Percentiles rank a stretch among this genome's conserved stretches.
Conservation (phyloP, 1,140 invertebrate species). For the Drosophila mayri region DNA sequence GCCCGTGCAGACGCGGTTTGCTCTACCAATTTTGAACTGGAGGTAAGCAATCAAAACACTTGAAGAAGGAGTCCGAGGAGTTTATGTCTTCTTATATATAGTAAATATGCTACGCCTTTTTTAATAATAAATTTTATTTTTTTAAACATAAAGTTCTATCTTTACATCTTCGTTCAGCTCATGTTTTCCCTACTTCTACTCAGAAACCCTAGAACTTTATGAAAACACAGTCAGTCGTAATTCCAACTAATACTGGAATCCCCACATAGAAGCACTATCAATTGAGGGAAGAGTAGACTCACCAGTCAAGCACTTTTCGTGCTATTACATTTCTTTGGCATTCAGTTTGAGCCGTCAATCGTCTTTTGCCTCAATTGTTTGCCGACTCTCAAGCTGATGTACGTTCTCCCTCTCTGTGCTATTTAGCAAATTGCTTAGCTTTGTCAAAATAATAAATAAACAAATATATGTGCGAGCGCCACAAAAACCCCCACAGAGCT, state of each 20-base stretch:
- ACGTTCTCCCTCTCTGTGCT: slow-evolving; percentile 47
- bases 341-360: slow-evolving; percentile 41
- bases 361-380: slow-evolving; percentile 60
- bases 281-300: slow-evolving; percentile 6
- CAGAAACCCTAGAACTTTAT: slow-evolving; percentile 14
- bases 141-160: neutral
- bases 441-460: slow-evolving; percentile 83
- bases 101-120: neutral
- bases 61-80: neutral
- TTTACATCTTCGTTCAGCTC: no score
- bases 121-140: no score
- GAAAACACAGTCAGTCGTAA: slow-evolving; percentile 27
- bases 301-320: slow-evolving; percentile 17
- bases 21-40: slow-evolving; percentile 13
- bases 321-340: slow-evolving; percentile 19
- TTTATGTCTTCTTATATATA: neutral
- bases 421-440: slow-evolving; percentile 81
- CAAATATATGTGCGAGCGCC: slow-evolving; percentile 52
- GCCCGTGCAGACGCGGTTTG: slow-evolving; percentile 38
- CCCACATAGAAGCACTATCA: neutral
- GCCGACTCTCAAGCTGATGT: slow-evolving; percentile 60
- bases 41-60: slow-evolving; percentile 16
- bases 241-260: slow-evolving; percentile 25
- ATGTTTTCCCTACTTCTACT: no score
- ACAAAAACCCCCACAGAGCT: slow-evolving; percentile 28